Conservation (phyloP, 1,140 invertebrate genomes). For the Diabrotica virgifera region DNA sequence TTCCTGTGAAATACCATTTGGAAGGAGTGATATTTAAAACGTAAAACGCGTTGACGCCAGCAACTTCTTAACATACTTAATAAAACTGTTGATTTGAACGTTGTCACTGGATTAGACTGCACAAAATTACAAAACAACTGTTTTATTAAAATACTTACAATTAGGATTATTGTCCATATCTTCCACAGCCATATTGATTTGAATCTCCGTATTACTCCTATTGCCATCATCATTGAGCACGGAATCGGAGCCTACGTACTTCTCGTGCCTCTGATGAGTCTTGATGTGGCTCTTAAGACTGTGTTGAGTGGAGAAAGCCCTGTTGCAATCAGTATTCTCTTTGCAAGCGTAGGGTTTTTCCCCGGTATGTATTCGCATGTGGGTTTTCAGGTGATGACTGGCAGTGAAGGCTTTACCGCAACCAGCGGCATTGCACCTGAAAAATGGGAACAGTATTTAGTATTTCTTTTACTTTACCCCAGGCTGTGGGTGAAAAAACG, state of each 20-base stretch:
- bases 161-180: conserved; percentile 9
- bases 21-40: too few relatives aligned
- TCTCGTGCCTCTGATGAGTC: conserved; percentile 47
- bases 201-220: not conserved
- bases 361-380: conserved; percentile 69
- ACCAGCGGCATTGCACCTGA: conserved; percentile 74
- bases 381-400: conserved; percentile 90
- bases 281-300: conserved; percentile 76
- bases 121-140: not conserved
- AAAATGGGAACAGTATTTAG: not conserved
- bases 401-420: conserved; percentile 91
- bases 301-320: conserved; percentile 76
- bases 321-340: conserved; percentile 61
- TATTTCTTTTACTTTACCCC: too few relatives aligned
- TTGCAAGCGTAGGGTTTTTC: conserved; percentile 77
- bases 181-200: not conserved
- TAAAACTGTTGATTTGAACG: too few relatives aligned
- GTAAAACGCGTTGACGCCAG: too few relatives aligned
- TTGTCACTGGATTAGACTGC: too few relatives aligned
- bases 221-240: conserved; percentile 3
- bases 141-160: conserved; percentile 16
- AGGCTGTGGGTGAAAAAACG: too few relatives aligned
- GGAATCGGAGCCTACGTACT: not conserved
- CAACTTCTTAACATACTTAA: too few relatives aligned
- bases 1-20: too few relatives aligned